Percentiles rank a stretch among this genome's conserved stretches.
phyloP scores from a whole-genome alignment of 2,888 invertebrate species.

The Polia nebulosa region DNA sequence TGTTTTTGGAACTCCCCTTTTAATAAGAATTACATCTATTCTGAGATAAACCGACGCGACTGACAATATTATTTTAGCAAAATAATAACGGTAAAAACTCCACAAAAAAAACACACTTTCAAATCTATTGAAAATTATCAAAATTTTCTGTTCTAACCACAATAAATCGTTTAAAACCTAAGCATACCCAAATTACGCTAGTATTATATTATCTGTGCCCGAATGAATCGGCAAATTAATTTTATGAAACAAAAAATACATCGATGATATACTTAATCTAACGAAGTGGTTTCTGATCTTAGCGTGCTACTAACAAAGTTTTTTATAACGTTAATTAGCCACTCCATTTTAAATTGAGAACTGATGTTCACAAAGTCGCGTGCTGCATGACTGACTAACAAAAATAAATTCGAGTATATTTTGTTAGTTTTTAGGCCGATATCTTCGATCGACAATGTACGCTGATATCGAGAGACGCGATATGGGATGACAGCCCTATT shows the following conservation, averaged over 20 bases:
- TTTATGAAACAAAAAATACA: conserved; percentile 33
- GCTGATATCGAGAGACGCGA: conserved; percentile 44
- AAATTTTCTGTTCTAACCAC: not conserved
- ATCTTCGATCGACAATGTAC: too few species aligned
- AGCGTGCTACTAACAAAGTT: conserved; percentile 38
- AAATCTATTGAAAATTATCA: not conserved
- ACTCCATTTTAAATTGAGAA: conserved; percentile 48
- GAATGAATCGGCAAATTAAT: conserved; percentile 46
- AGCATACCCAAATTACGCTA: conserved; percentile 39
- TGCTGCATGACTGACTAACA: conserved; percentile 52
- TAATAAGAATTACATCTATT: not conserved
- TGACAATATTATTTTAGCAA: not conserved
- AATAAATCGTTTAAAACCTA: conserved; percentile 18
- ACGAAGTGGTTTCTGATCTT: conserved; percentile 55
- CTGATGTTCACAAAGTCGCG: conserved; percentile 55
- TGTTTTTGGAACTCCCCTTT: conserved; percentile 10
- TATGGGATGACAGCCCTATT: conserved; percentile 60
- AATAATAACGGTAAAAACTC: not conserved
- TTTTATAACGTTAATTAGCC: conserved; percentile 55
- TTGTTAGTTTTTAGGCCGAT: conserved; percentile 52
- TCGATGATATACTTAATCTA: conserved; percentile 35
- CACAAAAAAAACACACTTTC: not conserved
- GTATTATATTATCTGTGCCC: too few species aligned
- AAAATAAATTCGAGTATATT: conserved; percentile 43
- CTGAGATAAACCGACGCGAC: not conserved